phyloP scores from a whole-genome alignment of 92 coral and sea anemone genomes.

The Epizoanthus ramosus region DNA sequence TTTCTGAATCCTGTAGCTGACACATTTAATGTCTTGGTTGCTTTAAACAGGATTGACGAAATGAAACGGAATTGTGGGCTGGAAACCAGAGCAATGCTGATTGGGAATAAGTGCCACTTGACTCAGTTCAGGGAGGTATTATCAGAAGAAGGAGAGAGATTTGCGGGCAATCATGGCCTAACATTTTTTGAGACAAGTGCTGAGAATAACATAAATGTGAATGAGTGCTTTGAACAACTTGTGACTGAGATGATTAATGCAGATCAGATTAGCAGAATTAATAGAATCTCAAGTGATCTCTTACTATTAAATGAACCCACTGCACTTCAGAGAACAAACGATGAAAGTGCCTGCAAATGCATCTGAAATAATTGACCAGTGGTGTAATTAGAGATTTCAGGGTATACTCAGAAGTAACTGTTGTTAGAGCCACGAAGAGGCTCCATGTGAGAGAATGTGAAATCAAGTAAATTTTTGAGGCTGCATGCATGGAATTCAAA shows the following conservation, averaged over 20 bases:
- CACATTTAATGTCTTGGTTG: no score
- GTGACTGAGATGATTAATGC: conserved; percentile 48
- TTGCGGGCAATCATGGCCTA: conserved; percentile 60
- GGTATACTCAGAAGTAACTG: no score
- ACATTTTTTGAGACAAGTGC: conserved; percentile 80
- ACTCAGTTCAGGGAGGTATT: conserved; percentile 67
- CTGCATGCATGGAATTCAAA: no score
- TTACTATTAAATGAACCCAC: neutral
- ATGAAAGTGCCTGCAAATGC: neutral
- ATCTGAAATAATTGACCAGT: neutral
- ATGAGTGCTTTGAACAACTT: conserved; percentile 77
- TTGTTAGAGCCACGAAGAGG: no score
- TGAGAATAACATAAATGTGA: conserved; percentile 65
- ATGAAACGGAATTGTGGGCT: conserved; percentile 59
- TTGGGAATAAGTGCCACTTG: conserved; percentile 84
- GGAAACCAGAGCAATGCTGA: conserved; percentile 60
- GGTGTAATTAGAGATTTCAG: no score
- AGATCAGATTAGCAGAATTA: neutral
- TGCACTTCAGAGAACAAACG: neutral
- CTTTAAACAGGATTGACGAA: conserved; percentile 61
- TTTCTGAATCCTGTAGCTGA: no score
- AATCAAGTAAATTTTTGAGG: no score
- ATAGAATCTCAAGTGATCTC: neutral
- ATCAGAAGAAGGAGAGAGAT: conserved; percentile 65
- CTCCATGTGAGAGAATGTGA: no score